Conservation (phyloP, 2,888 invertebrate genomes). For the Aelia acuminata region DNA sequence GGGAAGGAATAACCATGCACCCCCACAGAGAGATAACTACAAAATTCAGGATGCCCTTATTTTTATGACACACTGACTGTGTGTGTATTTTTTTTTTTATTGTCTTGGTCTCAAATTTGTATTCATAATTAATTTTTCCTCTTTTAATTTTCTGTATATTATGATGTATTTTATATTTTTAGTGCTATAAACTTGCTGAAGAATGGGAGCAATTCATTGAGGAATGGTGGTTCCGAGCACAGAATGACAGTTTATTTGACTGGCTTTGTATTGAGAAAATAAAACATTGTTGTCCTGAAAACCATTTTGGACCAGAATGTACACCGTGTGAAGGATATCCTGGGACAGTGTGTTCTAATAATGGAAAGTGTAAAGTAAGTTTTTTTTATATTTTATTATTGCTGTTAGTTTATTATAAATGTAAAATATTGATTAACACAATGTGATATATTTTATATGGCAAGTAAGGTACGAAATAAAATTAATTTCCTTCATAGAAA, state of each 20-base stretch:
- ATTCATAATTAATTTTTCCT: neutral
- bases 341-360: slow-evolving; percentile 82
- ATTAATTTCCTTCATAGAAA: neutral
- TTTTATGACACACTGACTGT: no score
- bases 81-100: no score
- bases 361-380: slow-evolving; percentile 79
- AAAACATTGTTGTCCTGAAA: slow-evolving; percentile 86
- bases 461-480: neutral
- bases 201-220: slow-evolving; percentile 86
- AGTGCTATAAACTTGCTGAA: slow-evolving; percentile 89
- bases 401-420: neutral
- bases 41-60: no score
- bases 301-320: slow-evolving; percentile 88
- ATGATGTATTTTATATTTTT: slow-evolving; percentile 67
- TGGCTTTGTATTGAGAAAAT: slow-evolving; percentile 85
- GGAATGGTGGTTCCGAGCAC: slow-evolving; percentile 84
- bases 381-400: slow-evolving; percentile 65
- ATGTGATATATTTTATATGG: neutral
- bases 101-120: neutral
- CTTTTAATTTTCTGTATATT: neutral
- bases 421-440: neutral
- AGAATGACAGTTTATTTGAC: slow-evolving; percentile 75
- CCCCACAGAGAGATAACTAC: no score
- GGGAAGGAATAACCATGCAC: no score
- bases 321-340: slow-evolving; percentile 83